These are phyloP conservation scores for human DNA, from an alignment of 2,113 vertebrate species.

Conservation along the genomic window GRCh38 chr20:16415501-16416000, in stretches of 20 bases:
- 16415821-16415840: background rate
- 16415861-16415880: background rate
- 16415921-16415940: background rate
- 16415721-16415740: background rate
- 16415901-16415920: no score
- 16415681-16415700: background rate
- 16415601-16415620: fast-evolving
- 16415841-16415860: background rate
- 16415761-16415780: background rate
- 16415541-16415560: background rate
- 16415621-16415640: background rate
- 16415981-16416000: no score
- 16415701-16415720: background rate
- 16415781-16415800: background rate
- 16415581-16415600: background rate
- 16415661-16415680: background rate
- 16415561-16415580: background rate
- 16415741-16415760: background rate
- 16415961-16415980: no score
- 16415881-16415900: background rate
- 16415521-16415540: background rate
- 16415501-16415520: background rate
- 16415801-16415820: background rate
- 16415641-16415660: background rate
- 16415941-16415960: no score